Evolutionary conservation across 2,113 vertebrate species (phyloP).

Genomic region (Monopterus albus): DNA sequence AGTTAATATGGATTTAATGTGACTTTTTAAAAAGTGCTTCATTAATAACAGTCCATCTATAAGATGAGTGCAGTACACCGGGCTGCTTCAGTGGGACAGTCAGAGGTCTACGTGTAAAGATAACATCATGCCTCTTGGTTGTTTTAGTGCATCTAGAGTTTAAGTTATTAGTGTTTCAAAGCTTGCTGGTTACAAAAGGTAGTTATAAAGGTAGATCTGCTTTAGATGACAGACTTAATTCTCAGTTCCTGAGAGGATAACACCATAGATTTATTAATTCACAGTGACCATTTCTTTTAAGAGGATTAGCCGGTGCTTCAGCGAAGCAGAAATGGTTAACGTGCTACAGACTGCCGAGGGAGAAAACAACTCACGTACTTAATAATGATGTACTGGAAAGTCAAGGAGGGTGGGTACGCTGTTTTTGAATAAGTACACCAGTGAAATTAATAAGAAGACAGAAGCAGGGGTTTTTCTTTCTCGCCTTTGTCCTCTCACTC

Average conservation of each 20-base stretch:
- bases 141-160: not conserved
- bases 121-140: not conserved
- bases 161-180: constrained; percentile 14
- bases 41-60: constrained; percentile 58
- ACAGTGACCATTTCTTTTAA: constrained; percentile 40
- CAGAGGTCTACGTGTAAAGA: not conserved
- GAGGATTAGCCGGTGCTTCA: constrained; percentile 48
- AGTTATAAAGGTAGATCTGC: not conserved
- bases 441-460: constrained; percentile 43
- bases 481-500: constrained; percentile 24
- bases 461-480: constrained; percentile 8
- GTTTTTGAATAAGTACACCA: constrained; percentile 34
- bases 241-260: constrained; percentile 26
- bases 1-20: constrained; percentile 73
- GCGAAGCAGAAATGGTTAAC: constrained; percentile 28
- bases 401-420: constrained; percentile 32
- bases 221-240: constrained; percentile 21
- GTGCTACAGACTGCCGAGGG: not conserved
- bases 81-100: constrained; percentile 16
- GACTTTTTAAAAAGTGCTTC: constrained; percentile 56
- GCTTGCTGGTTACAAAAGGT: constrained; percentile 14
- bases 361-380: constrained; percentile 13
- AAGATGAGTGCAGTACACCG: constrained; percentile 34
- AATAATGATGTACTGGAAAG: constrained; percentile 33
- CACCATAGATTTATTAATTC: constrained; percentile 24